These are phyloP conservation scores for Heliconius sara DNA, from an alignment of 2,888 invertebrate genomes.

Conservation along the genomic window DNA sequence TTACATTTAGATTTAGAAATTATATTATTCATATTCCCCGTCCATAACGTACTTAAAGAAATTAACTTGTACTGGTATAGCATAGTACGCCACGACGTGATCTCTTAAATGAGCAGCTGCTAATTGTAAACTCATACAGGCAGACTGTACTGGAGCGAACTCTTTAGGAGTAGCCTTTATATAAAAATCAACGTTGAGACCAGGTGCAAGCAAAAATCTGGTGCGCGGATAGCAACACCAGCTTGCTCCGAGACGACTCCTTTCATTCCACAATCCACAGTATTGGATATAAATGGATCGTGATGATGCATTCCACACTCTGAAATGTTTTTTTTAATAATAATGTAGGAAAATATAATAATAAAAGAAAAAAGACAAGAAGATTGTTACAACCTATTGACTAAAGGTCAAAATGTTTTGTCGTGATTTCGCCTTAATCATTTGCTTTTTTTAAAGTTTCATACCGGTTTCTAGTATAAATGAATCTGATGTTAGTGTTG, in stretches of 20 bases:
- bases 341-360: background rate
- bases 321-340: conserved; percentile 49
- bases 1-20: background rate
- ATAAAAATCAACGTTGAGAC: conserved; percentile 57
- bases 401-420: conserved; percentile 27
- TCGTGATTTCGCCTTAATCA: background rate
- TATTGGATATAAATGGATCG: conserved; percentile 63
- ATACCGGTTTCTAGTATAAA: conserved; percentile 5
- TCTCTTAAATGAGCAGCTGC: conserved; percentile 67
- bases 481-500: background rate
- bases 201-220: conserved; percentile 64
- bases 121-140: conserved; percentile 59
- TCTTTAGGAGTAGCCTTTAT: conserved; percentile 60
- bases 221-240: conserved; percentile 67
- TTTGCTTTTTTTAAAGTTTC: background rate
- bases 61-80: conserved; percentile 61
- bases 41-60: conserved; percentile 59
- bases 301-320: conserved; percentile 61
- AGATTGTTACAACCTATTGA: conserved; percentile 10
- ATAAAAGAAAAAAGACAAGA: conserved; percentile 1
- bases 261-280: conserved; percentile 65
- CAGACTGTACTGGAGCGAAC: conserved; percentile 54
- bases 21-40: conserved; percentile 26
- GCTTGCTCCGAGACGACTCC: conserved; percentile 61
- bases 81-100: conserved; percentile 61